Conservation (phyloP, 2,888 invertebrate genomes). For the Acronicta psi region DNA sequence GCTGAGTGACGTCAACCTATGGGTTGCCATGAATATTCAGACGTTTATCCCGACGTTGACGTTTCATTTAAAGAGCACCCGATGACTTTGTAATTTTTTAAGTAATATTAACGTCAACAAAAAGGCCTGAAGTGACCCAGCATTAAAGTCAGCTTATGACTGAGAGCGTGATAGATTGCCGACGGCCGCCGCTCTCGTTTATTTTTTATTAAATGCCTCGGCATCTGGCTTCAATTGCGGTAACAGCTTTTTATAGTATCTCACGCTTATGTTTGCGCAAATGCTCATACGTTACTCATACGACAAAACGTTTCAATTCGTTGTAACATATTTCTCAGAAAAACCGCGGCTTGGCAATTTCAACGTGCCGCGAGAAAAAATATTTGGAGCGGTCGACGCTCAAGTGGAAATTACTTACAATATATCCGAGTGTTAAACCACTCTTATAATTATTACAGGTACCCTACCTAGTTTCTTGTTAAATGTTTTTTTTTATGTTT, state of each 20-base stretch:
- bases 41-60: conserved; percentile 77
- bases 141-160: conserved; percentile 88
- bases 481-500: no score
- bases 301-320: conserved; percentile 57
- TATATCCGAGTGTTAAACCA: conserved; percentile 1
- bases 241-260: conserved; percentile 77
- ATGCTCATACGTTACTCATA: conserved; percentile 55
- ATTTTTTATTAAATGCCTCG: conserved; percentile 84
- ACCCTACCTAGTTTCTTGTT: not conserved
- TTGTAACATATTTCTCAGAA: conserved; percentile 16
- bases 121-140: conserved; percentile 87
- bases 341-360: not conserved
- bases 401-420: not conserved
- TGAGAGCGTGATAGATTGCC: conserved; percentile 86
- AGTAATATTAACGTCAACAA: conserved; percentile 86
- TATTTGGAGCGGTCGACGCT: not conserved
- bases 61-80: conserved; percentile 77
- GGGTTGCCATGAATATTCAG: conserved; percentile 69
- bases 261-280: conserved; percentile 62
- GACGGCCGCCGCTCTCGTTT: conserved; percentile 73
- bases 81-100: conserved; percentile 81
- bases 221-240: conserved; percentile 84
- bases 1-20: conserved; percentile 61
- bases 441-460: not conserved
- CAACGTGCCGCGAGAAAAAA: not conserved